Evolutionary conservation across 2,888 invertebrate species (phyloP).

Genomic region (Chloroclysta siterata): DNA sequence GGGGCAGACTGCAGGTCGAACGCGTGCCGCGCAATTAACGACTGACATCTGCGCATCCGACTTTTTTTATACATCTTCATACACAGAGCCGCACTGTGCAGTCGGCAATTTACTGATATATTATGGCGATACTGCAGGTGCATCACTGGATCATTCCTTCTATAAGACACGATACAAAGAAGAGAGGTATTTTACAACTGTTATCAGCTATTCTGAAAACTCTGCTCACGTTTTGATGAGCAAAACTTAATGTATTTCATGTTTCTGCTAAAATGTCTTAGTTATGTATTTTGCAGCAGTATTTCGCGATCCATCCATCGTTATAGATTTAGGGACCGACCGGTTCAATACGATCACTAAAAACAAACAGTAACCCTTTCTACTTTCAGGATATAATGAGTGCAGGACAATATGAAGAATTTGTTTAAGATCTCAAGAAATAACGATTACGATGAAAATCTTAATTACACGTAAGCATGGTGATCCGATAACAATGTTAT

Average conservation of each 20-base stretch:
- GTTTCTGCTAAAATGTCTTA: too few relatives aligned
- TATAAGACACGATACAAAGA: conserved; percentile 9
- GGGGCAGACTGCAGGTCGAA: conserved; percentile 38
- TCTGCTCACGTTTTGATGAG: neutral
- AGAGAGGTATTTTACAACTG: neutral
- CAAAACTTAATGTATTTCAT: neutral
- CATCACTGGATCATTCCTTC: neutral
- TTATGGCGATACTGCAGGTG: conserved; percentile 23
- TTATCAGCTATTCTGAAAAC: conserved; percentile 14
- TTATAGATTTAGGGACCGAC: too few relatives aligned
- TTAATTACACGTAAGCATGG: neutral
- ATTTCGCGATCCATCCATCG: too few relatives aligned
- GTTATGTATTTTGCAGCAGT: too few relatives aligned
- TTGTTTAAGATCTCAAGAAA: neutral
- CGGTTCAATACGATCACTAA: too few relatives aligned
- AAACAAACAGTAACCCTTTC: neutral
- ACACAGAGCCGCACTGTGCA: conserved; percentile 25
- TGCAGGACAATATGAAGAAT: neutral
- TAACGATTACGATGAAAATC: neutral
- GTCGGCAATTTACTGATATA: conserved; percentile 11
- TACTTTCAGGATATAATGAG: neutral
- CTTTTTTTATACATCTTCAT: conserved; percentile 40
- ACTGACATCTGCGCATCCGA: conserved; percentile 53
- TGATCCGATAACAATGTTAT: neutral
- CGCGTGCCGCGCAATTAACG: conserved; percentile 59